Percentiles rank a stretch among this genome's conserved stretches.
These are phyloP conservation scores for Xestobium rufovillosum DNA, from an alignment of 2,888 invertebrate species.

Conservation along the genomic window DNA sequence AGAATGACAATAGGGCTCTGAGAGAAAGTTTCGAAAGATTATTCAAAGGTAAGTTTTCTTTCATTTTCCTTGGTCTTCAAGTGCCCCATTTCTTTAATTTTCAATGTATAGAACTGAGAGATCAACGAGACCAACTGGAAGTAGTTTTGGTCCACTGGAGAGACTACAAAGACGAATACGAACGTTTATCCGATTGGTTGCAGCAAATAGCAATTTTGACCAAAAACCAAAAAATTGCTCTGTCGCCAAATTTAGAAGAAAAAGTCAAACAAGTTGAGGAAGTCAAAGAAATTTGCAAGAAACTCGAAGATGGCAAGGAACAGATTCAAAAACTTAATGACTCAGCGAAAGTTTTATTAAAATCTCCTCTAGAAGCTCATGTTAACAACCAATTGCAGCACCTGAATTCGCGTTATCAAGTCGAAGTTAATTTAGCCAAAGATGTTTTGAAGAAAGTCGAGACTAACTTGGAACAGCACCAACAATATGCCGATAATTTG, in stretches of 20 bases:
- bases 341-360: slow-evolving; percentile 64
- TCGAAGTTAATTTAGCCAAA: slow-evolving; percentile 78
- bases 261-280: slow-evolving; percentile 79
- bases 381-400: slow-evolving; percentile 81
- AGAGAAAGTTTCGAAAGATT: slow-evolving; percentile 77
- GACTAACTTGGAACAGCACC: slow-evolving; percentile 79
- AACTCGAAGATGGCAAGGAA: slow-evolving; percentile 67
- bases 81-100: slow-evolving; percentile 3
- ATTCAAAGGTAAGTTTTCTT: slow-evolving; percentile 52
- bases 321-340: slow-evolving; percentile 80
- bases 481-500: slow-evolving; percentile 69
- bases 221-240: slow-evolving; percentile 80
- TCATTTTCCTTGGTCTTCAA: background rate
- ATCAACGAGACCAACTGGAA: slow-evolving; percentile 78
- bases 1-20: slow-evolving; percentile 77
- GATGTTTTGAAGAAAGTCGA: slow-evolving; percentile 88
- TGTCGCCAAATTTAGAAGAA: slow-evolving; percentile 70
- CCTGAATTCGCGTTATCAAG: slow-evolving; percentile 82
- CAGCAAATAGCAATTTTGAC: slow-evolving; percentile 87
- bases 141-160: slow-evolving; percentile 76
- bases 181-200: slow-evolving; percentile 84
- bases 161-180: slow-evolving; percentile 88
- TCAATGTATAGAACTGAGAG: slow-evolving; percentile 57
- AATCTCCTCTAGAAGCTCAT: slow-evolving; percentile 80
- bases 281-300: slow-evolving; percentile 67